A percentile compares a stretch with the other conserved stretches of the same genome.
Conservation (phyloP, 2,113 vertebrate genomes). For the Oophaga pumilio region DNA sequence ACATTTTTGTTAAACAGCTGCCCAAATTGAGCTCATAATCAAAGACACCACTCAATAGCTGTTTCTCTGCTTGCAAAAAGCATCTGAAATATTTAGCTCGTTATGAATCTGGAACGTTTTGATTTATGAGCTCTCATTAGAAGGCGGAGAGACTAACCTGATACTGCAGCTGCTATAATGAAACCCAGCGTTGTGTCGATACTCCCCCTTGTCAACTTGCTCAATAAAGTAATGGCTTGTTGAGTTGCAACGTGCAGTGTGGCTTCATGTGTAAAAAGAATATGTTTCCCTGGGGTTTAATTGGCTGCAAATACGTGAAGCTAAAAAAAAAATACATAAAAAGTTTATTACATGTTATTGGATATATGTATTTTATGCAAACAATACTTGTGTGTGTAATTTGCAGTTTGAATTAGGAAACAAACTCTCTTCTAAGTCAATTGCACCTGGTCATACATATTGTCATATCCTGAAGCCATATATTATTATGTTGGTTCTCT, state of each 20-base stretch:
- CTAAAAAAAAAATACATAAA: not conserved
- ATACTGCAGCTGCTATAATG: not conserved
- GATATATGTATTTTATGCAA: not conserved
- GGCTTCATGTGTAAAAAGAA: not conserved
- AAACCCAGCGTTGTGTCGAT: not conserved
- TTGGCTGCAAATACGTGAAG: not conserved
- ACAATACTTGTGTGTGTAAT: not conserved
- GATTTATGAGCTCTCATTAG: not conserved
- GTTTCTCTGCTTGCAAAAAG: not conserved
- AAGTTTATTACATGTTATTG: not conserved
- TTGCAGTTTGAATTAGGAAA: not conserved
- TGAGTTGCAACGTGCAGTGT: not conserved
- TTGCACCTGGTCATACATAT: not conserved
- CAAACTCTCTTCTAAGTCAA: not conserved
- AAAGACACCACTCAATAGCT: slow-evolving; percentile 13
- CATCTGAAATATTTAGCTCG: slow-evolving; percentile 28
- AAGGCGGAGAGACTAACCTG: slow-evolving; percentile 4
- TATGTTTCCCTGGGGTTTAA: not conserved
- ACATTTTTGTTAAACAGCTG: slow-evolving; percentile 24
- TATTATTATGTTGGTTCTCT: too few relatives aligned
- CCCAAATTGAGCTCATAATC: slow-evolving; percentile 29
- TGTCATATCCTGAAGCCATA: not conserved
- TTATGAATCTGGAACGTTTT: not conserved
- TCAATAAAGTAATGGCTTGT: not conserved
- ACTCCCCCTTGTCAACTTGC: not conserved